phyloP scores from a whole-genome alignment of 2,113 vertebrate species.

The Pavo muticus region DNA sequence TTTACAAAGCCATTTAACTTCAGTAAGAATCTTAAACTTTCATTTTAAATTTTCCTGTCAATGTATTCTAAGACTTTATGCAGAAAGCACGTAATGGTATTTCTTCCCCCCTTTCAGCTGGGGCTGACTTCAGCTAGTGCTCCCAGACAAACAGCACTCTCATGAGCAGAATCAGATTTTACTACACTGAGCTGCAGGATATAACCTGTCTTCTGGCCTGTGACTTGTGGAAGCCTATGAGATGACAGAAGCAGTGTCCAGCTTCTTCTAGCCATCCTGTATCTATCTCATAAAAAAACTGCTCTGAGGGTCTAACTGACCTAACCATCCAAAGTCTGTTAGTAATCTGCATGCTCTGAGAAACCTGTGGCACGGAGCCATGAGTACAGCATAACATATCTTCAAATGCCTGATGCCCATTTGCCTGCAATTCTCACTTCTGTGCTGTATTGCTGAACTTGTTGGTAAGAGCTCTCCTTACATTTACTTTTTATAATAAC shows the following conservation, averaged over 20 bases:
- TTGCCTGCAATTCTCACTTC: background rate
- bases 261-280: background rate
- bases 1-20: background rate
- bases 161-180: background rate
- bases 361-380: background rate
- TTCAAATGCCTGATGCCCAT: background rate
- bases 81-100: background rate
- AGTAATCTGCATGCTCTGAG: fast-evolving
- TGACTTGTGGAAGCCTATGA: background rate
- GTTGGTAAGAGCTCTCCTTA: background rate
- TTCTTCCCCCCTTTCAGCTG: background rate
- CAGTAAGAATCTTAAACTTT: background rate
- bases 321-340: background rate
- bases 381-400: background rate
- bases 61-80: background rate
- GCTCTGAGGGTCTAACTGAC: background rate
- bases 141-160: background rate
- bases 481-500: background rate
- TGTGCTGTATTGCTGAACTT: background rate
- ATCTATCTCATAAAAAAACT: background rate
- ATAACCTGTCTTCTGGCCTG: background rate
- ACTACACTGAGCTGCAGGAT: background rate
- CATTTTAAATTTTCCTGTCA: background rate
- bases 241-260: background rate
- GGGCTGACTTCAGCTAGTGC: background rate